These are phyloP conservation scores for Oxygymnocypris stewartii DNA, from an alignment of 2,113 vertebrate species.

Conservation along the genomic window DNA sequence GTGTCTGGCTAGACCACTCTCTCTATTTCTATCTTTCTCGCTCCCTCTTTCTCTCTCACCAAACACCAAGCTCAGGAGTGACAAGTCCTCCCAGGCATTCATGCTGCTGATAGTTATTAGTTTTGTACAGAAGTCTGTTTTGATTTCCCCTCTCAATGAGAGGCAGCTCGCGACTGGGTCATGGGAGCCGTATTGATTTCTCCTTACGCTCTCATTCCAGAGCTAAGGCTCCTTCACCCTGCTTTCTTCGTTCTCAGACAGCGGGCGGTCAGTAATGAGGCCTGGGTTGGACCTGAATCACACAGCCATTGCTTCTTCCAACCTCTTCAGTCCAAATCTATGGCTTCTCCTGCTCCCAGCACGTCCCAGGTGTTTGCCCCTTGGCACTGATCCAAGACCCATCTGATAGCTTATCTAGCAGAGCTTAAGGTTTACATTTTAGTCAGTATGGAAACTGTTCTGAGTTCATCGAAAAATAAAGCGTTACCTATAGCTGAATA, in stretches of 20 bases:
- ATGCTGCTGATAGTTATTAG: constrained; percentile 59
- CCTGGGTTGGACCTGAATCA: constrained; percentile 51
- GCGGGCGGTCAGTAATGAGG: constrained; percentile 51
- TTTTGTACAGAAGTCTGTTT: constrained; percentile 70
- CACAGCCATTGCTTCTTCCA: constrained; percentile 47
- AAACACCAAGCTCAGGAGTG: constrained; percentile 44
- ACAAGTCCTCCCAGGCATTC: constrained; percentile 45
- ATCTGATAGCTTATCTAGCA: constrained; percentile 32
- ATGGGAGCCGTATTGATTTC: constrained; percentile 72
- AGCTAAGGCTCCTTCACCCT: constrained; percentile 37
- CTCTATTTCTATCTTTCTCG: background rate
- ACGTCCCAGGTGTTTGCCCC: constrained; percentile 30
- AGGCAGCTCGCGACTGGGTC: constrained; percentile 62
- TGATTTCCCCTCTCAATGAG: constrained; percentile 56
- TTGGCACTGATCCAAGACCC: constrained; percentile 28
- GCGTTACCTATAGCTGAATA: background rate
- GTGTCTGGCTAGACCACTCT: constrained; percentile 49
- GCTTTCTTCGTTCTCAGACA: constrained; percentile 32
- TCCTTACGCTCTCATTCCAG: constrained; percentile 57
- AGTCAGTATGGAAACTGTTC: constrained; percentile 12
- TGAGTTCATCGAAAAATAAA: background rate
- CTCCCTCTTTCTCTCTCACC: background rate
- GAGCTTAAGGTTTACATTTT: constrained; percentile 11
- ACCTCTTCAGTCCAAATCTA: constrained; percentile 18
- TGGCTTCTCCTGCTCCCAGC: constrained; percentile 17